Conservation (phyloP, 2,888 invertebrate genomes). For the Aspidapion aeneum region DNA sequence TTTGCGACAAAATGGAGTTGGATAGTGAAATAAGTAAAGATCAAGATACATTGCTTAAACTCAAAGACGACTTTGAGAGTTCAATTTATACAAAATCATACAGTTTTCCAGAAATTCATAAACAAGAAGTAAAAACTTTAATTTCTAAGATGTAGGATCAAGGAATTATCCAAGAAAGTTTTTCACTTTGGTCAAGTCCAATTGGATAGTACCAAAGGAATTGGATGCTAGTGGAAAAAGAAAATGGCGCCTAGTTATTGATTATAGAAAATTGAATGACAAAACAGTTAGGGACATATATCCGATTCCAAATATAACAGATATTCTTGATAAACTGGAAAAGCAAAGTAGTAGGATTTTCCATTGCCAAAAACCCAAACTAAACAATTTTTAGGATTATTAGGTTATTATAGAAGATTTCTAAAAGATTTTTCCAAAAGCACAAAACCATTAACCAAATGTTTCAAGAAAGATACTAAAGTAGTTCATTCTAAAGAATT, state of each 20-base stretch:
- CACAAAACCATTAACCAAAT: no score
- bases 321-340: constrained; percentile 4
- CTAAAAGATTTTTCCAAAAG: no score
- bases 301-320: constrained; percentile 6
- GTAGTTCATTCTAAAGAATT: no score
- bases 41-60: constrained; percentile 1
- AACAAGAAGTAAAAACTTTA: constrained; percentile 12
- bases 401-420: no score
- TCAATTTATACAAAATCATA: constrained; percentile 10
- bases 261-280: constrained; percentile 13
- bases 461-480: no score
- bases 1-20: no score
- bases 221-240: constrained; percentile 11
- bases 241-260: constrained; percentile 13
- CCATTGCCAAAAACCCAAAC: no score
- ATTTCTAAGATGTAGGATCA: constrained; percentile 18
- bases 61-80: neutral
- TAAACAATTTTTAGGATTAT: no score
- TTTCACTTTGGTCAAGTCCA: constrained; percentile 10
- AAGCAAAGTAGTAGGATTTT: no score
- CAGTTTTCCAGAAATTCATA: constrained; percentile 8
- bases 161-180: constrained; percentile 12
- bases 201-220: constrained; percentile 15
- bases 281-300: neutral
- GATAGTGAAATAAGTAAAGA: no score